Evolutionary conservation across 2,113 vertebrate genomes (phyloP), one percentile per base, ranked within the genome.

Genomic region (Ceyx melanurus): DNA sequence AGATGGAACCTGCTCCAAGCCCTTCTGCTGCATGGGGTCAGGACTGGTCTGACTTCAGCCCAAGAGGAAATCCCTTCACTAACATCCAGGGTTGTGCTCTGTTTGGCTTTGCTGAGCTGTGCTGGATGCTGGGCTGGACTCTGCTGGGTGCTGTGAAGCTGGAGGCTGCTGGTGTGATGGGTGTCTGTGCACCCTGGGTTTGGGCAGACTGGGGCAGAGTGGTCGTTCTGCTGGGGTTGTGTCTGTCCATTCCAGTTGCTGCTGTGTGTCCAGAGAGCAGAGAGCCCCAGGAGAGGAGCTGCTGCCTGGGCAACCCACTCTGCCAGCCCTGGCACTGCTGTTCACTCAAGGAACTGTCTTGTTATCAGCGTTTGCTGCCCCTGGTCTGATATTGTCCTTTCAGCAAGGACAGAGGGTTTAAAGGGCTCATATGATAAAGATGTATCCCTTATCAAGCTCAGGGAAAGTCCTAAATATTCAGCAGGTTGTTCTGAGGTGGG

Each of bases 201-300:
- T 37, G 31, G 21, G 65, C 50, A 58, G 33, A 15, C 29, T 57
- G 72, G 33, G 15, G 40, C 7, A 1, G n/a, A 40, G 54, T 1
- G 3, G 43, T 37, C 2, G 2, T 15, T 75, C 35, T 70, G 31
- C 56, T 37, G 48, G 35, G 25, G 25, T 48, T 4, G 3, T 4
- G 19, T 53, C 60, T 43, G 54, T 35, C 75, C 0, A 0, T 29
- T 23, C 23, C 71, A 26, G 76, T 3, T 15, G 21, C 14, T 61
- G 40, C 46, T 1, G 0, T 14, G n/a, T 82, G n/a, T 51, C 82
- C 0, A 2, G 46, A 3, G 18, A 33, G 72, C 0, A 1, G 25
- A 56, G 48, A 64, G 23, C 22, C 14, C 15, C 0, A 2, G 58
- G 33, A 61, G 51, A 48, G 45, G 58, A 33, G 29, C 57, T 58